Conservation (phyloP, 2,888 invertebrate species). For the Crocallis elinguaria region DNA sequence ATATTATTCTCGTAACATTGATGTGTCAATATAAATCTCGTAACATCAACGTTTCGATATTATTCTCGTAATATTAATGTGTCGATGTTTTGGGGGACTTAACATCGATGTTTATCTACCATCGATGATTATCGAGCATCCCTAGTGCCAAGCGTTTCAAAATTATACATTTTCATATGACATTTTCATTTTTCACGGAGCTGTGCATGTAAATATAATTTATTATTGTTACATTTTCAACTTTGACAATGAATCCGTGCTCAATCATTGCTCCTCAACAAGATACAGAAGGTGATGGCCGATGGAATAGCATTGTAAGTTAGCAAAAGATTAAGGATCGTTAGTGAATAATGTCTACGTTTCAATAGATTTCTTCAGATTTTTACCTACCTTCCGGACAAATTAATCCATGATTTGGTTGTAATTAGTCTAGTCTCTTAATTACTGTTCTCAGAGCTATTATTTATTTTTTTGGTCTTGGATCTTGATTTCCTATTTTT, state of each 20-base stretch:
- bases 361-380: background rate
- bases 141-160: background rate
- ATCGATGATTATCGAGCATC: background rate
- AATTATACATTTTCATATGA: background rate
- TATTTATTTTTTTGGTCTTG: background rate
- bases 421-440: background rate
- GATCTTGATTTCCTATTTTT: too few species aligned
- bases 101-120: too few species aligned
- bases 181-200: background rate
- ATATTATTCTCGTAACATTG: too few species aligned
- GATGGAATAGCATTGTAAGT: slow-evolving; percentile 91
- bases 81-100: too few species aligned
- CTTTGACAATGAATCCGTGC: slow-evolving; percentile 88
- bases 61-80: too few species aligned
- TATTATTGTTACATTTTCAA: background rate
- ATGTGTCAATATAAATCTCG: too few species aligned
- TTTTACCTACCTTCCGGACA: background rate
- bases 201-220: slow-evolving; percentile 3
- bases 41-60: too few species aligned
- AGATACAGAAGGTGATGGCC: slow-evolving; percentile 93
- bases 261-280: slow-evolving; percentile 88
- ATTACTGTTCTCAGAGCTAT: background rate
- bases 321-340: slow-evolving; percentile 19
- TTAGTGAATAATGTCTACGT: slow-evolving; percentile 6
- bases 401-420: background rate